These are phyloP conservation scores for Brachymystax lenok DNA, from an alignment of 2,797 vertebrate species.

Conservation along the genomic window DNA sequence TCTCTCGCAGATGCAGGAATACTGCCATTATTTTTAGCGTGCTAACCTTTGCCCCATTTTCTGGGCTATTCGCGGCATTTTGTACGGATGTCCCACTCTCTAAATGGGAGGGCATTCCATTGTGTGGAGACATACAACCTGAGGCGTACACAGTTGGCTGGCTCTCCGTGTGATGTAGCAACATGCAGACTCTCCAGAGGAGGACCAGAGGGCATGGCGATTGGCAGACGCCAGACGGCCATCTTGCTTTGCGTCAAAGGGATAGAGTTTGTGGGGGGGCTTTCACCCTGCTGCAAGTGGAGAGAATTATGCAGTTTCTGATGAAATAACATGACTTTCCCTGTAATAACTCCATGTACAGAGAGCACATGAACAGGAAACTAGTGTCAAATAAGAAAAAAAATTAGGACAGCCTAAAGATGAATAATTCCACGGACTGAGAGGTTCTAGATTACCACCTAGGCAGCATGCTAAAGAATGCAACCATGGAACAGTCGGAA, in stretches of 20 bases:
- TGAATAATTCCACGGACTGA: conserved; percentile 65
- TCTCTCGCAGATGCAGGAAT: conserved; percentile 47
- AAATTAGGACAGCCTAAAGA: conserved; percentile 73
- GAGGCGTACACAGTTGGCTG: background rate
- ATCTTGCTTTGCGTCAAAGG: background rate
- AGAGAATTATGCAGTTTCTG: conserved; percentile 44
- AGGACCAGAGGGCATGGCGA: conserved; percentile 11
- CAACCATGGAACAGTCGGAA: conserved; percentile 63
- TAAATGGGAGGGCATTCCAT: conserved; percentile 62
- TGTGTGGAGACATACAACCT: conserved; percentile 16
- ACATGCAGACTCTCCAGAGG: background rate
- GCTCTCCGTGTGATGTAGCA: background rate
- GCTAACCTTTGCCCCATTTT: conserved; percentile 72
- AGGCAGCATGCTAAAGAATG: conserved; percentile 41
- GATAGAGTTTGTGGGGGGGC: conserved; percentile 34
- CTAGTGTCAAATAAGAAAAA: conserved; percentile 68
- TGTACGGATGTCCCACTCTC: conserved; percentile 43
- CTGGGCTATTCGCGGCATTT: conserved; percentile 23
- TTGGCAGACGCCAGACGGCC: conserved; percentile 34
- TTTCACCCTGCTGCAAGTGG: conserved; percentile 45
- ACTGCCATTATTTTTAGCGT: conserved; percentile 69
- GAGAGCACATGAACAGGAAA: conserved; percentile 32
- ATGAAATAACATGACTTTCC: conserved; percentile 66
- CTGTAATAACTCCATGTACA: conserved; percentile 67
- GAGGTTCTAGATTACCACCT: conserved; percentile 50